A percentile compares a stretch with the other conserved stretches of the same genome.
These are phyloP conservation scores for Reticulitermes speratus DNA, from an alignment of 1,140 invertebrate genomes.

Conservation along the genomic window DNA sequence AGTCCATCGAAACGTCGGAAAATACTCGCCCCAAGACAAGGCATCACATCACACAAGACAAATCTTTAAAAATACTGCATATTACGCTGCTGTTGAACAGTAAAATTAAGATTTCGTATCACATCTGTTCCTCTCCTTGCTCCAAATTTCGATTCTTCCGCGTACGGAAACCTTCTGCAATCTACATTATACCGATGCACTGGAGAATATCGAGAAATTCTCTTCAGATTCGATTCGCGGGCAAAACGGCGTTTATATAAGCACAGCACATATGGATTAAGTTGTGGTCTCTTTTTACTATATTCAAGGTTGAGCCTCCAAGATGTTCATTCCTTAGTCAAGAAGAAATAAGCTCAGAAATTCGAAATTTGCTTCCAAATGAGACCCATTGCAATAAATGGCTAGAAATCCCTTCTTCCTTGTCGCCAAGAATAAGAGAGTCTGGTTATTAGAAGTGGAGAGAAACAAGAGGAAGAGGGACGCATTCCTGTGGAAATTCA, in stretches of 20 bases:
- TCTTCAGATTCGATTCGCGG: neutral
- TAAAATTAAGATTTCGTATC: no score
- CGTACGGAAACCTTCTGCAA: no score
- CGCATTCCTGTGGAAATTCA: slow-evolving; percentile 3
- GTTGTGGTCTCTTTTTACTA: neutral
- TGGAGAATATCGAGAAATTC: neutral
- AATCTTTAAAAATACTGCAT: no score
- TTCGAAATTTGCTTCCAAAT: slow-evolving; percentile 13
- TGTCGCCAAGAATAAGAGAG: neutral
- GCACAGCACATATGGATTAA: neutral
- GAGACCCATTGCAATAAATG: neutral
- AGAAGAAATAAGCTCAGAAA: neutral
- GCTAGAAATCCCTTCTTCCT: neutral
- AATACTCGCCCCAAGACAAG: no score
- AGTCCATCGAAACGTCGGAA: no score
- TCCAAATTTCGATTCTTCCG: no score
- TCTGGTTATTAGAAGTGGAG: no score
- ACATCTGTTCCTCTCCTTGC: no score
- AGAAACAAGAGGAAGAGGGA: neutral
- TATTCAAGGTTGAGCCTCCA: neutral
- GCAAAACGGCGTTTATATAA: no score
- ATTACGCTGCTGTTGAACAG: no score
- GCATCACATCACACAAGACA: no score
- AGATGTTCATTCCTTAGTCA: neutral
- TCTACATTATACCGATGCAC: no score